phyloP scores from a whole-genome alignment of 2,888 invertebrate genomes.

The Bibio marci region DNA sequence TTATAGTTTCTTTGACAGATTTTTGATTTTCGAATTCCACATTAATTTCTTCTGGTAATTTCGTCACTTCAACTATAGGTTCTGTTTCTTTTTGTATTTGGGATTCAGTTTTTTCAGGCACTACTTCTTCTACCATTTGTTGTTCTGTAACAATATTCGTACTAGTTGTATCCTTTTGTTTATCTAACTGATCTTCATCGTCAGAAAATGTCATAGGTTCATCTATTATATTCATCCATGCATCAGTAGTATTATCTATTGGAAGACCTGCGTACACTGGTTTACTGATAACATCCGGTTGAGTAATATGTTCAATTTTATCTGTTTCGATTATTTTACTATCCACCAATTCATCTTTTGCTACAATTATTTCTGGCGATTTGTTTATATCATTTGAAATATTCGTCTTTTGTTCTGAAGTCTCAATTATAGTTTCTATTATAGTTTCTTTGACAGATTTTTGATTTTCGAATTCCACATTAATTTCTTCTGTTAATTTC shows the following conservation, averaged over 20 bases:
- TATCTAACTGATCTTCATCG: slow-evolving; percentile 12
- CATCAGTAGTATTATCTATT: slow-evolving; percentile 17
- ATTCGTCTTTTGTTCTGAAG: no score
- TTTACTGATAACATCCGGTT: slow-evolving; percentile 9
- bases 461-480: neutral
- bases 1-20: no score
- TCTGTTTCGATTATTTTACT: neutral
- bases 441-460: neutral
- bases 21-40: no score
- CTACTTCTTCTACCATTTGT: no score
- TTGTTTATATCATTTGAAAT: no score
- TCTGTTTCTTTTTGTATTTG: no score
- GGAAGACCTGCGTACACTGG: slow-evolving; percentile 18
- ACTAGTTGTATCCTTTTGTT: no score
- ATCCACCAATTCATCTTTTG: neutral
- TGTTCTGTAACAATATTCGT: no score
- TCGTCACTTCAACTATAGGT: no score
- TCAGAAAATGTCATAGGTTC: slow-evolving; percentile 17
- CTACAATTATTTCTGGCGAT: neutral
- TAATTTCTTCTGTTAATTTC: neutral
- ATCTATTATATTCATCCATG: slow-evolving; percentile 23
- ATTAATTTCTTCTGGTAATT: no score
- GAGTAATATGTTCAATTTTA: neutral
- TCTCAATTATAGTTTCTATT: neutral
- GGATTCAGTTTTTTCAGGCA: no score